Percentiles rank a stretch among this genome's conserved stretches.
These are phyloP conservation scores for Oreochromis grahami DNA, from an alignment of 2,797 vertebrate species.

Conservation along the genomic window DNA sequence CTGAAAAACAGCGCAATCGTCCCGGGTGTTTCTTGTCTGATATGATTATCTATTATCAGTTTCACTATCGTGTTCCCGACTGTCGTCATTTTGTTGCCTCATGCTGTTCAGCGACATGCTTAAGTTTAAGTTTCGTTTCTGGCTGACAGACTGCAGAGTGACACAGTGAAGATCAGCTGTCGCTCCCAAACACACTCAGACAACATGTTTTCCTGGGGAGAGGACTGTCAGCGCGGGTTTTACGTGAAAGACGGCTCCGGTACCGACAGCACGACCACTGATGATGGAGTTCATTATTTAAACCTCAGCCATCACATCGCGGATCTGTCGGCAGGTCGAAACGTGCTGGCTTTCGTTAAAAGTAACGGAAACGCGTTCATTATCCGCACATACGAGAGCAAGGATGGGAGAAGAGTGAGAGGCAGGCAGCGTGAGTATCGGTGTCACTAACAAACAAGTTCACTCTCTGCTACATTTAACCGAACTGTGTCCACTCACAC, in stretches of 20 bases:
- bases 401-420: background rate
- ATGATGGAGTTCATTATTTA: background rate
- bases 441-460: too few relatives aligned
- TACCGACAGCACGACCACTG: background rate
- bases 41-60: too few relatives aligned
- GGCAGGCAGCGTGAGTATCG: conserved; percentile 16
- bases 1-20: too few relatives aligned
- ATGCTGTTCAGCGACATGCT: fast-evolving
- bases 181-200: fast-evolving
- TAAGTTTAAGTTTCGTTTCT: background rate
- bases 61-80: too few relatives aligned
- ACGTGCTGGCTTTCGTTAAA: conserved; percentile 22
- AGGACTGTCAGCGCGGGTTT: conserved; percentile 20
- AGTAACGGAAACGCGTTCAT: conserved; percentile 2
- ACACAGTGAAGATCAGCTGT: background rate
- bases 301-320: background rate
- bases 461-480: too few relatives aligned
- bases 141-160: background rate
- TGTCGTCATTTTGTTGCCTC: too few relatives aligned
- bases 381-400: background rate
- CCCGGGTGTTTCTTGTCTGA: too few relatives aligned
- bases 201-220: conserved; percentile 48
- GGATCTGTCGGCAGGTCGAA: conserved; percentile 11
- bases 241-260: background rate
- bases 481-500: background rate